Evolutionary conservation across 2,888 invertebrate genomes (phyloP).

Genomic region (Arctia plantaginis): DNA sequence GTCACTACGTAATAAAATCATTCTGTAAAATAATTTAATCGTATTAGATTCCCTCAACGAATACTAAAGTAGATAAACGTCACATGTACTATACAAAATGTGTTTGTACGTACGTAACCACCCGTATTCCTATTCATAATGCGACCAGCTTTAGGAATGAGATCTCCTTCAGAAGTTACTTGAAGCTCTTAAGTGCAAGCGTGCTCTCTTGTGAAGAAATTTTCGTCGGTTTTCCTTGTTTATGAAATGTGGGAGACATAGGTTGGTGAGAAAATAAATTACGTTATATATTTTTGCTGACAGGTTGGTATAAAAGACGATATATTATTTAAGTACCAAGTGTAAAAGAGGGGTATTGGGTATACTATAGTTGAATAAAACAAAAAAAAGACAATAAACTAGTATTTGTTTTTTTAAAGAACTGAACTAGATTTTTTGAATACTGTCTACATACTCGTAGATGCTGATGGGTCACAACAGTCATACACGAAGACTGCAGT

Average conservation of each 20-base stretch:
- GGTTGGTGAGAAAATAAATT: constrained; percentile 14
- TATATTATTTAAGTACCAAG: neutral
- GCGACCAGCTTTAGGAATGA: constrained; percentile 24
- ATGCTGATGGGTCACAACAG: too few relatives aligned
- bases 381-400: neutral
- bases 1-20: neutral
- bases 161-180: constrained; percentile 32
- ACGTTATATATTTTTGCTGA: constrained; percentile 9
- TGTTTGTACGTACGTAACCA: constrained; percentile 16
- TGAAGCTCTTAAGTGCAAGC: constrained; percentile 30
- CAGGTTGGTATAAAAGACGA: constrained; percentile 2
- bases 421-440: too few relatives aligned
- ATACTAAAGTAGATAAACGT: constrained; percentile 4
- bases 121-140: constrained; percentile 36
- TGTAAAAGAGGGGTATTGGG: neutral
- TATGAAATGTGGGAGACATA: constrained; percentile 16
- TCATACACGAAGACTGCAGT: too few relatives aligned
- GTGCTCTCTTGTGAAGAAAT: constrained; percentile 26
- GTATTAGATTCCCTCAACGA: neutral
- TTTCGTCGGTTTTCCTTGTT: constrained; percentile 26
- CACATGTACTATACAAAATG: constrained; percentile 1
- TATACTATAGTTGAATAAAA: neutral
- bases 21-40: too few relatives aligned
- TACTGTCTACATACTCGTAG: too few relatives aligned
- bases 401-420: too few relatives aligned